Conservation (phyloP, 1,140 invertebrate genomes). For the Lordiphosa mommai region DNA sequence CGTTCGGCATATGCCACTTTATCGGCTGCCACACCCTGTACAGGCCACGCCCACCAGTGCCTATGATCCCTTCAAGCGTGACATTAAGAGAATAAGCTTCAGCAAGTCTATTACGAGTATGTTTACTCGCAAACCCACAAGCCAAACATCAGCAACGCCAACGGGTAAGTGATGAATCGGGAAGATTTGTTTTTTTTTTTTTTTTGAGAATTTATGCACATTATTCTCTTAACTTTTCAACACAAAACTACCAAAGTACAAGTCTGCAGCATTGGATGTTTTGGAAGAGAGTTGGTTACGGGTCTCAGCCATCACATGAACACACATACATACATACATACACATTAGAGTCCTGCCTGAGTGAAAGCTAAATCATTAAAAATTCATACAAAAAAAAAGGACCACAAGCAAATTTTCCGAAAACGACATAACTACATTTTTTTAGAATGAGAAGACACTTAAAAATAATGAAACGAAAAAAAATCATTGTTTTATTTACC, state of each 20-base stretch:
- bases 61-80: constrained; percentile 82
- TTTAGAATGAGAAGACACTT: too few species aligned
- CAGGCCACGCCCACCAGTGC: constrained; percentile 73
- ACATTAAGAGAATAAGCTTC: constrained; percentile 86
- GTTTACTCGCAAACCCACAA: constrained; percentile 82
- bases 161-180: constrained; percentile 25
- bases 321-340: constrained; percentile 17
- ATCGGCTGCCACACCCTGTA: constrained; percentile 69
- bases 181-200: constrained; percentile 13
- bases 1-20: constrained; percentile 66
- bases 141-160: constrained; percentile 11
- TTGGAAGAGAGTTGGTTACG: constrained; percentile 64
- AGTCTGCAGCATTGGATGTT: constrained; percentile 57
- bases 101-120: constrained; percentile 87
- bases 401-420: too few species aligned
- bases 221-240: constrained; percentile 26
- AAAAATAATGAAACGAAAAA: too few species aligned
- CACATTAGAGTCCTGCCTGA: constrained; percentile 12
- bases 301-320: constrained; percentile 41
- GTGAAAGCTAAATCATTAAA: background rate
- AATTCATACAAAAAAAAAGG: too few species aligned
- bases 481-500: too few species aligned
- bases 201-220: constrained; percentile 20
- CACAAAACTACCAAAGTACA: constrained; percentile 20
- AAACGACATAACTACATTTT: too few species aligned